Percentiles rank a stretch among this genome's conserved stretches.
Conservation (phyloP, 2,797 vertebrate species). For the Oreochromis mossambicus region DNA sequence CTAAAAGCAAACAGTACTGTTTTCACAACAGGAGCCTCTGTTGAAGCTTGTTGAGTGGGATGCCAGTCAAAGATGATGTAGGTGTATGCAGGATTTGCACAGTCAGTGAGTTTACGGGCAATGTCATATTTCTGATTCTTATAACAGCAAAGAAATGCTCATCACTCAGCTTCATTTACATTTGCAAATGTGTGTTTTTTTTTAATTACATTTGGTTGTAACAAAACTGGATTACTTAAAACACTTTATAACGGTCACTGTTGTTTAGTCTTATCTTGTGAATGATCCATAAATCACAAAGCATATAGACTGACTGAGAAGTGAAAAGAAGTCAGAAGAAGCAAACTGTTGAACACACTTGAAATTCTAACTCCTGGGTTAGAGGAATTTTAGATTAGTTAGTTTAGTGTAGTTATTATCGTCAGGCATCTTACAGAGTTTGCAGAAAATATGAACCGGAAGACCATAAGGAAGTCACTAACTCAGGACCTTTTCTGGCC, state of each 20-base stretch:
- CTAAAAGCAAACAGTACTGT: slow-evolving; percentile 65
- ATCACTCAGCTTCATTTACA: background rate
- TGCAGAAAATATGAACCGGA: background rate
- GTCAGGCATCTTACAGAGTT: background rate
- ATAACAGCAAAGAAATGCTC: background rate
- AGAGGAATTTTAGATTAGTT: background rate
- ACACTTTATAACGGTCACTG: background rate
- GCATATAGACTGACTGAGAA: background rate
- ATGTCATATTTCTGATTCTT: background rate
- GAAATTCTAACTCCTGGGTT: background rate
- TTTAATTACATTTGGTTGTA: background rate
- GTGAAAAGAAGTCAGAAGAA: background rate
- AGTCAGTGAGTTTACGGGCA: background rate
- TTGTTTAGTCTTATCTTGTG: background rate
- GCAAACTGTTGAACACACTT: background rate
- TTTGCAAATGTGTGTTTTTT: background rate
- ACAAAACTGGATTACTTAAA: background rate
- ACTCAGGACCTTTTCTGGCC: background rate
- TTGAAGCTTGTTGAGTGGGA: slow-evolving; percentile 22
- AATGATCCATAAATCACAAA: background rate
- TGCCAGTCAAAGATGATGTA: slow-evolving; percentile 35
- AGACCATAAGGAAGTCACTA: background rate
- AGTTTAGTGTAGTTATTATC: background rate
- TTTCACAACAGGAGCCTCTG: slow-evolving; percentile 54
- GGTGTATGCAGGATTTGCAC: background rate